Percentiles rank a stretch among this genome's conserved stretches.
Conservation (phyloP, 35 echinoderm and acorn worm genomes). For the Apostichopus japonicus region DNA sequence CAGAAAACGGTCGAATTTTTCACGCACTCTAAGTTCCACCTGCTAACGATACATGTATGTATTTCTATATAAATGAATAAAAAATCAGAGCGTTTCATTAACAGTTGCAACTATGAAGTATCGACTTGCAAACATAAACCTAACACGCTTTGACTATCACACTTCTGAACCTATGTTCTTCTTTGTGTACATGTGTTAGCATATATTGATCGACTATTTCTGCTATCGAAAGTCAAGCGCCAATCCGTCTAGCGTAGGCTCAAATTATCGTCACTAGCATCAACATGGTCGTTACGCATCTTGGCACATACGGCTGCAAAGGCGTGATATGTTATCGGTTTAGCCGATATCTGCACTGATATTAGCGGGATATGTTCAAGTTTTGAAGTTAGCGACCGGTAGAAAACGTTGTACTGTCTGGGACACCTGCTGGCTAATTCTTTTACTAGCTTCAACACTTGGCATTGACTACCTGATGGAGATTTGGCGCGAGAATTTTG, state of each 20-base stretch:
- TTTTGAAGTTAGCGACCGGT: slow-evolving; percentile 39
- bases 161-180: background rate
- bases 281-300: slow-evolving; percentile 12
- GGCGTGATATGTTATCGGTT: slow-evolving; percentile 35
- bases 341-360: slow-evolving; percentile 17
- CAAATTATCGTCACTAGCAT: slow-evolving; percentile 30
- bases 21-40: too few relatives aligned
- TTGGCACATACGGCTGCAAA: slow-evolving; percentile 9
- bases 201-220: background rate
- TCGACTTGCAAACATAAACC: background rate
- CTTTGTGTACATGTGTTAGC: slow-evolving; percentile 26
- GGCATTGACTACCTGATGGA: slow-evolving; percentile 7
- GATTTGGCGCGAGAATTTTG: background rate
- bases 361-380: slow-evolving; percentile 18
- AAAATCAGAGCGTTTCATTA: slow-evolving; percentile 22
- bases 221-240: background rate
- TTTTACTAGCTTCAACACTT: slow-evolving; percentile 15
- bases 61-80: background rate
- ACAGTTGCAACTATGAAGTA: slow-evolving; percentile 7
- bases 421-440: slow-evolving; percentile 9
- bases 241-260: slow-evolving; percentile 19
- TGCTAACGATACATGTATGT: too few relatives aligned
- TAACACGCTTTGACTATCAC: background rate
- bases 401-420: slow-evolving; percentile 7
- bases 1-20: too few relatives aligned